Evolutionary conservation across 64 coral and sea anemone species (phyloP).

Genomic region (Montipora cactus): DNA sequence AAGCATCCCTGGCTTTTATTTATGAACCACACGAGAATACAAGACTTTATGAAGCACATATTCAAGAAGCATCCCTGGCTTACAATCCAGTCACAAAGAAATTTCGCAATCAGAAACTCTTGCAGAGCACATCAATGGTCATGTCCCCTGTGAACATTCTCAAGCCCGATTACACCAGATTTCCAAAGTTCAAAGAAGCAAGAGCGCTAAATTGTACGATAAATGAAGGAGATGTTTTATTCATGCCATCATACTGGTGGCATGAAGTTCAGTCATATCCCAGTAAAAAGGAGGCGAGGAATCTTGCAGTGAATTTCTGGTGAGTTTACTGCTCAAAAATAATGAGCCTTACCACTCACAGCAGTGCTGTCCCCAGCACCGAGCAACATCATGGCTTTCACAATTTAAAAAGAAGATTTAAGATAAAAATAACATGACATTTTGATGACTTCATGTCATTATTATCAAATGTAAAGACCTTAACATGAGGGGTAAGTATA

Average conservation of each 20-base stretch:
- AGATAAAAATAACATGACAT: too few species aligned
- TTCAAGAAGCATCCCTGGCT: slow-evolving; percentile 67
- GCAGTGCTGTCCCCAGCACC: too few species aligned
- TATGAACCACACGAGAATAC: slow-evolving; percentile 80
- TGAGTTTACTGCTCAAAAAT: neutral
- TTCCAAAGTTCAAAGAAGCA: slow-evolving; percentile 77
- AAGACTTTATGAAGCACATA: slow-evolving; percentile 78
- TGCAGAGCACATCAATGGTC: slow-evolving; percentile 89
- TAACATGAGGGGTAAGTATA: too few species aligned
- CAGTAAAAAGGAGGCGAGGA: slow-evolving; percentile 56
- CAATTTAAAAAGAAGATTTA: too few species aligned
- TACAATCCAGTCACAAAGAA: slow-evolving; percentile 64
- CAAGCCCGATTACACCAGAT: slow-evolving; percentile 74
- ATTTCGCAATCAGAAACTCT: slow-evolving; percentile 54
- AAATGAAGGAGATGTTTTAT: slow-evolving; percentile 79
- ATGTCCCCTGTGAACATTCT: slow-evolving; percentile 88
- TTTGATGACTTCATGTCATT: too few species aligned
- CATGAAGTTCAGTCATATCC: slow-evolving; percentile 80
- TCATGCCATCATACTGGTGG: slow-evolving; percentile 90
- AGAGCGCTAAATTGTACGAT: slow-evolving; percentile 79
- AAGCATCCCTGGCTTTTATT: slow-evolving; percentile 53
- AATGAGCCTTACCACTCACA: too few species aligned
- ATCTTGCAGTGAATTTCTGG: slow-evolving; percentile 90
- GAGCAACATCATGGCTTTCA: too few species aligned
- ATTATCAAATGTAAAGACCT: too few species aligned